phyloP scores from a whole-genome alignment of 2,797 vertebrate genomes.

The Artibeus lituratus region DNA sequence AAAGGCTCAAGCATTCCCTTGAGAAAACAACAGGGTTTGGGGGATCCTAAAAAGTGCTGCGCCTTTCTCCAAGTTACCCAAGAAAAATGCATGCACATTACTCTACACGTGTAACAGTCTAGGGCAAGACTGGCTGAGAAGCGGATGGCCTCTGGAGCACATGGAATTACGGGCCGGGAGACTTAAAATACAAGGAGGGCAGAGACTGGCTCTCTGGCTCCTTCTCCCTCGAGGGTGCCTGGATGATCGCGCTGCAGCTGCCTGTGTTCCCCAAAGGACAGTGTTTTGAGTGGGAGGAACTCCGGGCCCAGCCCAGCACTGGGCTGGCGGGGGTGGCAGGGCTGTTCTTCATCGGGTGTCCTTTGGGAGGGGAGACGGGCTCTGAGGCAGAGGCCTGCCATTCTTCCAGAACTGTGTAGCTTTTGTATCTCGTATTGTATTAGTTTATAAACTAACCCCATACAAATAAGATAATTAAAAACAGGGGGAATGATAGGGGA shows the following conservation, averaged over 20 bases:
- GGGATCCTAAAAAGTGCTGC: background rate
- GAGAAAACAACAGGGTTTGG: background rate
- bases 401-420: background rate
- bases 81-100: background rate
- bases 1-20: background rate
- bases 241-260: background rate
- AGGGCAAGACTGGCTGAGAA: background rate
- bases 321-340: too few relatives aligned
- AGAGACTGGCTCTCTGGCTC: background rate
- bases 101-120: background rate
- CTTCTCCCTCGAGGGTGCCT: background rate
- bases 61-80: background rate
- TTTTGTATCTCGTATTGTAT: background rate
- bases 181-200: background rate
- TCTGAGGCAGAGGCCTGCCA: background rate
- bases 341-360: background rate
- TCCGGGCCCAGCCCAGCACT: background rate
- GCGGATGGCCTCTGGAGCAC: background rate
- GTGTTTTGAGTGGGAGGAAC: background rate
- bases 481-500: background rate
- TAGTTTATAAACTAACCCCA: background rate
- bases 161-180: background rate
- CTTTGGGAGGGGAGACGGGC: too few relatives aligned
- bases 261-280: background rate
- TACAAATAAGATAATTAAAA: background rate